Evolutionary conservation across 2,888 invertebrate genomes (phyloP), one percentile per base, ranked within the genome.

Genomic region (Philonicus albiceps): DNA sequence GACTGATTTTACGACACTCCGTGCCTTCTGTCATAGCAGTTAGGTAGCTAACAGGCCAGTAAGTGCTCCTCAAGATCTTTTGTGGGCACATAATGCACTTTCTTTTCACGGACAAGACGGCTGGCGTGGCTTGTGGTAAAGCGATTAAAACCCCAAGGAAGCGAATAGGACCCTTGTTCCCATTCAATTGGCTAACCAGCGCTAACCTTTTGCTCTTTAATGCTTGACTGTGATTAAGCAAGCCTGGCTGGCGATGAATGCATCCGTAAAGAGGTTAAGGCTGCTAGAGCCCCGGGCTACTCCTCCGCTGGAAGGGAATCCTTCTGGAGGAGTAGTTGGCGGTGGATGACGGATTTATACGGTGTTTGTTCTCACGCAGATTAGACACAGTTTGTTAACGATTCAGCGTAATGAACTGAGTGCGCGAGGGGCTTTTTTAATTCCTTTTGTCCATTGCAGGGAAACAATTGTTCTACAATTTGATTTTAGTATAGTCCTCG

Each of bases 1-100:
- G 88, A 88, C 87, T 88, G 88, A 88, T 88, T 88, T 88, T 88
- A 88, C 87, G 87, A 87, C 86, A 87, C 85, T 86, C 78, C 83
- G 80, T 83, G 86, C 85, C 85, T 86, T 86, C 87, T 83, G 85
- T 85, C 80, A 85, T 86, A 85, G 83, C 86, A 85, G 85, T 85
- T 86, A 87, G 80, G 75, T 73, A 78, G 85, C 73, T 72, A 85
- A 40, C 72, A 43, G 40, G 80, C 31, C 31, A 7, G 49, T 49
- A 40, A 31, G 49, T 22, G 64, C 64, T 30, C 27, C 81, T 64
- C 55, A 34, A 53, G 81, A 31, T 81, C 81, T 64, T 81, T 81
- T 81, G 81, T 81, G 31, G 55, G 81, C 81, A 64, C 81, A 81
- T 81, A 81, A 81, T 81, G 64, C 64, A 81, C 81, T 81, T 81